phyloP scores from a whole-genome alignment of 2,888 invertebrate genomes.

The Parnassius apollo region DNA sequence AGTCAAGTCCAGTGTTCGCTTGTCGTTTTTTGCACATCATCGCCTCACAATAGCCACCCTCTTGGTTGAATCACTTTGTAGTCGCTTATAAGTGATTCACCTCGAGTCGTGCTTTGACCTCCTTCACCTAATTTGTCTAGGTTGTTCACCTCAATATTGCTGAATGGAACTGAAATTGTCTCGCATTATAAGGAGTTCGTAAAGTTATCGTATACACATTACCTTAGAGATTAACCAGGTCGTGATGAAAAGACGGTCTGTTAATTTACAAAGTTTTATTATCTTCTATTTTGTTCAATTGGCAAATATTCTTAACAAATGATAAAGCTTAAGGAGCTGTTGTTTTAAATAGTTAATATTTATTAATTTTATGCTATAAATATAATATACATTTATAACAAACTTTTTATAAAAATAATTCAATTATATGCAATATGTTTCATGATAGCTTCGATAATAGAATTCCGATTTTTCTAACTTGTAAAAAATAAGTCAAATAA shows the following conservation, averaged over 20 bases:
- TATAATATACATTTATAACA: too few relatives aligned
- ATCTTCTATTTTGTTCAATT: background rate
- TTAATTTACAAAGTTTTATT: background rate
- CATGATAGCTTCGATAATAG: too few relatives aligned
- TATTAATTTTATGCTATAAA: too few relatives aligned
- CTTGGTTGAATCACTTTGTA: background rate
- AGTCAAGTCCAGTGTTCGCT: background rate
- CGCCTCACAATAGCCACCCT: conserved; percentile 9
- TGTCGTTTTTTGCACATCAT: conserved; percentile 3
- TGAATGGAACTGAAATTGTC: background rate
- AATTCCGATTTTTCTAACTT: too few relatives aligned
- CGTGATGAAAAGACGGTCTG: background rate
- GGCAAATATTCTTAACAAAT: too few relatives aligned
- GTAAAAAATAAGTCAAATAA: too few relatives aligned
- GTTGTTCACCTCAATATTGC: conserved; percentile 1
- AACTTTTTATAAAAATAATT: too few relatives aligned
- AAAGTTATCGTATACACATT: background rate
- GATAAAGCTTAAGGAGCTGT: too few relatives aligned
- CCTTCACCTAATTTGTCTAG: background rate
- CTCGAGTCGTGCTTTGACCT: conserved; percentile 12
- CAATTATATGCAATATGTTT: too few relatives aligned
- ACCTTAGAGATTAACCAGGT: background rate
- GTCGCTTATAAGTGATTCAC: background rate
- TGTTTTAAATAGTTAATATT: too few relatives aligned
- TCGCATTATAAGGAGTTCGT: background rate